A percentile compares a stretch with the other conserved stretches of the same genome.
phyloP scores from a whole-genome alignment of 2,113 vertebrate genomes.

The Heterotilapia buettikoferi region DNA sequence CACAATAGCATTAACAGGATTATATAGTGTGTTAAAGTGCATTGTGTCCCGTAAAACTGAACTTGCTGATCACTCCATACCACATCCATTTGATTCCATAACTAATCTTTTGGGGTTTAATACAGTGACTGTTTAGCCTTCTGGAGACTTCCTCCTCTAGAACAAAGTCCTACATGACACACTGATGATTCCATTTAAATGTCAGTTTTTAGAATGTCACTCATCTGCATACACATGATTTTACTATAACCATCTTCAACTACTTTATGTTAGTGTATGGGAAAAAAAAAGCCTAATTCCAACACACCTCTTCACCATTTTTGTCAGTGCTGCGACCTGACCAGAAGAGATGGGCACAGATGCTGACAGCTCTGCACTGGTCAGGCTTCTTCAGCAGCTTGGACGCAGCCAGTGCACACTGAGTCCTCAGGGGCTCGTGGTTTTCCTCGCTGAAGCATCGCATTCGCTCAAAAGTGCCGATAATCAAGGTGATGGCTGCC shows the following conservation, averaged over 20 bases:
- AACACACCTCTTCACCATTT: conserved; percentile 88
- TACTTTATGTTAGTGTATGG: not conserved
- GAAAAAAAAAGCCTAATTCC: not conserved
- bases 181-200: not conserved
- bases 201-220: not conserved
- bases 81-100: not conserved
- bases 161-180: not conserved
- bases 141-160: not conserved
- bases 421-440: conserved; percentile 93
- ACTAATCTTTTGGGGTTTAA: not conserved
- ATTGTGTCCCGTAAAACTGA: not conserved
- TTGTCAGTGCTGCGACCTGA: conserved; percentile 93
- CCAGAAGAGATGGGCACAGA: conserved; percentile 97
- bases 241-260: not conserved
- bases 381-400: conserved; percentile 98
- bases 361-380: conserved; percentile 94
- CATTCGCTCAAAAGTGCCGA: conserved; percentile 95
- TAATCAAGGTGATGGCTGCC: conserved; percentile 97
- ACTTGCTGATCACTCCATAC: not conserved
- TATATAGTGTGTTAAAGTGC: not conserved
- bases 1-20: not conserved
- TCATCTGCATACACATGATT: not conserved
- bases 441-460: conserved; percentile 98
- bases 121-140: not conserved
- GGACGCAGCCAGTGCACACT: conserved; percentile 93